Conservation (phyloP, 2,888 invertebrate species). For the Pasiphila rectangulata region DNA sequence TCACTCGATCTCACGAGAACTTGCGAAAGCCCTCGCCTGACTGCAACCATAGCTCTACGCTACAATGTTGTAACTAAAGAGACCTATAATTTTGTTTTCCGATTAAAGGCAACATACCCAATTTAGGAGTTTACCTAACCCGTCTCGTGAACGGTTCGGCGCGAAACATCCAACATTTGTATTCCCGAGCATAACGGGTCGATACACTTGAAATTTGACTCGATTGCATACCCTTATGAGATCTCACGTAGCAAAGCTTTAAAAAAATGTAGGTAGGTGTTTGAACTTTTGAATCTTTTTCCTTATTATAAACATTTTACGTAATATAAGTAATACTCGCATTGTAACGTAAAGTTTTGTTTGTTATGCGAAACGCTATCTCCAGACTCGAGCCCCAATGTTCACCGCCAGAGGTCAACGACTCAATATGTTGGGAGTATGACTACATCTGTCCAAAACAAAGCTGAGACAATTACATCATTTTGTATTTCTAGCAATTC, state of each 20-base stretch:
- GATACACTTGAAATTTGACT: constrained; percentile 4
- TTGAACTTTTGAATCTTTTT: constrained; percentile 11
- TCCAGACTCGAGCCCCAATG: constrained; percentile 52
- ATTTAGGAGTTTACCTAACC: constrained; percentile 10
- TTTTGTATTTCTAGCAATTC: constrained; percentile 23
- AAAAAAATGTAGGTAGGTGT: background rate
- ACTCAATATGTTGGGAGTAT: constrained; percentile 49
- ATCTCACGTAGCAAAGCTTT: constrained; percentile 1
- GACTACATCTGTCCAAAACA: constrained; percentile 25
- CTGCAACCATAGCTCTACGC: constrained; percentile 37
- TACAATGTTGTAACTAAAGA: constrained; percentile 41
- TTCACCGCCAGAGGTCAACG: constrained; percentile 58
- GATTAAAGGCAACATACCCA: constrained; percentile 20
- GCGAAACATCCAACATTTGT: background rate
- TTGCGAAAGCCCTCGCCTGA: constrained; percentile 63
- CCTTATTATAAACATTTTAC: constrained; percentile 21
- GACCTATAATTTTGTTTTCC: constrained; percentile 35
- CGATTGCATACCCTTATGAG: background rate
- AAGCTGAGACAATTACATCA: constrained; percentile 37
- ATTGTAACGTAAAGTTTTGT: constrained; percentile 37
- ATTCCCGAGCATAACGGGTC: constrained; percentile 5
- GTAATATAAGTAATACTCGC: constrained; percentile 24
- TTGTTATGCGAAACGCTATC: constrained; percentile 60
- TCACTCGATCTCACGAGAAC: constrained; percentile 66
- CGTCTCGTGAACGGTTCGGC: constrained; percentile 6